phyloP scores from a whole-genome alignment of 2,888 invertebrate genomes.

The Hemaris fuciformis region DNA sequence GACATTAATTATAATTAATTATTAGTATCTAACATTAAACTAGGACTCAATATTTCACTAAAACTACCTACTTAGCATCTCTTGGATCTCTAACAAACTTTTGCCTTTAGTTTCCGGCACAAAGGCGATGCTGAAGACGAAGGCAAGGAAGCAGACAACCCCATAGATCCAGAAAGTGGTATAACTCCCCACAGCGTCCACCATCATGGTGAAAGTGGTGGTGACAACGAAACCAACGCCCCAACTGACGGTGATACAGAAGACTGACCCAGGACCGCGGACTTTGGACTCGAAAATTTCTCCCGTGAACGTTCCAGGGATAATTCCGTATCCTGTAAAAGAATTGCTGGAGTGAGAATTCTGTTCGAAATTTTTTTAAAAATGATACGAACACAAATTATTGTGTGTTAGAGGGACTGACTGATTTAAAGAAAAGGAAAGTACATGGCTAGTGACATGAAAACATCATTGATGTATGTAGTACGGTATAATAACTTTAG shows the following conservation, averaged over 20 bases:
- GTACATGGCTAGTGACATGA: too few species aligned
- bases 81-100: constrained; percentile 7
- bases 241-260: constrained; percentile 10
- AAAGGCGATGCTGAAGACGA: constrained; percentile 9
- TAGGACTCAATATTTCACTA: too few species aligned
- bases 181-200: neutral
- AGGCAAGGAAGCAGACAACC: constrained; percentile 6
- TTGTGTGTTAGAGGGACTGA: too few species aligned
- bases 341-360: too few species aligned
- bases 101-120: constrained; percentile 19
- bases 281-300: constrained; percentile 17
- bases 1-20: too few species aligned
- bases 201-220: constrained; percentile 8
- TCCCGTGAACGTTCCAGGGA: constrained; percentile 14
- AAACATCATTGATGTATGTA: too few species aligned
- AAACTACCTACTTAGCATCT: constrained; percentile 3
- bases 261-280: constrained; percentile 8
- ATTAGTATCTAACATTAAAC: too few species aligned
- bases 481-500: too few species aligned
- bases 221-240: constrained; percentile 3
- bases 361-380: too few species aligned
- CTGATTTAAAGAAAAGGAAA: too few species aligned
- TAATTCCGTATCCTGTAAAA: constrained; percentile 13
- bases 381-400: neutral
- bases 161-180: constrained; percentile 17